Conservation (phyloP, 1,140 invertebrate species). For the Heliconius nattereri region DNA sequence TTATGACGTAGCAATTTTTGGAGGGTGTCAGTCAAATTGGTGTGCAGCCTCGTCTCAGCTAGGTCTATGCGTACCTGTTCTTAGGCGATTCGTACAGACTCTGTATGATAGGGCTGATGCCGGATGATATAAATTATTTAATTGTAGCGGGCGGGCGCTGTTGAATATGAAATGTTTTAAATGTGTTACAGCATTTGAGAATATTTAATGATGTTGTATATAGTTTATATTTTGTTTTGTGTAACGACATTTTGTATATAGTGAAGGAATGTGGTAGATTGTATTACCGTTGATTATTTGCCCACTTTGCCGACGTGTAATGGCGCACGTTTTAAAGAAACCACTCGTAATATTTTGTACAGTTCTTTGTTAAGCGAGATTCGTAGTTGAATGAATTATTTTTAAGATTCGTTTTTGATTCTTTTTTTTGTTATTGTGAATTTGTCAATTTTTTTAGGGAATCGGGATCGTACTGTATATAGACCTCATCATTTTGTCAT, state of each 20-base stretch:
- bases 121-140: slow-evolving; percentile 58
- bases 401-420: slow-evolving; percentile 73
- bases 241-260: slow-evolving; percentile 76
- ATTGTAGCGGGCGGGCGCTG: slow-evolving; percentile 48
- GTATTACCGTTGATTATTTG: slow-evolving; percentile 61
- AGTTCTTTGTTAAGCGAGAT: slow-evolving; percentile 80
- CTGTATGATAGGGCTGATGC: slow-evolving; percentile 47
- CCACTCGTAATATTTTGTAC: slow-evolving; percentile 80
- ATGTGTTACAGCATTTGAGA: slow-evolving; percentile 81
- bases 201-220: slow-evolving; percentile 81
- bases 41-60: slow-evolving; percentile 9
- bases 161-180: slow-evolving; percentile 81
- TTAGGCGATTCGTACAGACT: slow-evolving; percentile 65
- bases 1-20: background rate
- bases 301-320: slow-evolving; percentile 68
- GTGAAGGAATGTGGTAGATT: slow-evolving; percentile 48
- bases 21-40: background rate
- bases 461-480: slow-evolving; percentile 80
- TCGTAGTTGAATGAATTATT: slow-evolving; percentile 78
- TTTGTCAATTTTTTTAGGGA: slow-evolving; percentile 82
- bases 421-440: slow-evolving; percentile 77
- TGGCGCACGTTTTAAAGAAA: slow-evolving; percentile 75
- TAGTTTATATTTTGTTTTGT: slow-evolving; percentile 81
- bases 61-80: slow-evolving; percentile 36
- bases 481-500: slow-evolving; percentile 77